Evolutionary conservation across 1,140 invertebrate species (phyloP).

Genomic region (Sitodiplosis mosellana): DNA sequence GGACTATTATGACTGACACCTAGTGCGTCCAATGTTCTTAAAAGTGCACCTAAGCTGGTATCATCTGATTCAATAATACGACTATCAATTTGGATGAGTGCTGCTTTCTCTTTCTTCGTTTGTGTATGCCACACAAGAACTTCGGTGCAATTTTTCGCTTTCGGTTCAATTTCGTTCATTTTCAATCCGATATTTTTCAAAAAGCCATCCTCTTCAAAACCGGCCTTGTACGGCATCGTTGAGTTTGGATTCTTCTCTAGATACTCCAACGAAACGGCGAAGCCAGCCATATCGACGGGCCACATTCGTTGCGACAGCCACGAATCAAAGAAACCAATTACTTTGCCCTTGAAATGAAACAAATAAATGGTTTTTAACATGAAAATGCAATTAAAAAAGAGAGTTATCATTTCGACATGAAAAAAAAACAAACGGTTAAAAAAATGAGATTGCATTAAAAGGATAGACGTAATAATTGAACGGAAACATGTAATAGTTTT

Average conservation of each 20-base stretch:
- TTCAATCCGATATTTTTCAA: constrained; percentile 41
- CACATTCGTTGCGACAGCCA: constrained; percentile 57
- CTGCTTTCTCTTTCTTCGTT: constrained; percentile 32
- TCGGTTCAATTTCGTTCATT: constrained; percentile 49
- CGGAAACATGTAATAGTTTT: too few species aligned
- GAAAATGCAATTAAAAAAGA: constrained; percentile 5
- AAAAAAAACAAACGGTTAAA: neutral
- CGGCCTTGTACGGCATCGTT: constrained; percentile 46
- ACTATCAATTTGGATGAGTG: constrained; percentile 13
- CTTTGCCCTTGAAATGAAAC: constrained; percentile 38
- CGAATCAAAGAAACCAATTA: constrained; percentile 54
- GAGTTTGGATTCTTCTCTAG: constrained; percentile 39
- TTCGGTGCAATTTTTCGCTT: constrained; percentile 48
- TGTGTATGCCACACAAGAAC: constrained; percentile 61
- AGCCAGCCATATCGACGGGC: constrained; percentile 76
- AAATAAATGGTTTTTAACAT: constrained; percentile 2
- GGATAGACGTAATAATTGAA: neutral
- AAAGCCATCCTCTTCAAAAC: constrained; percentile 60
- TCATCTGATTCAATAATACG: constrained; percentile 13
- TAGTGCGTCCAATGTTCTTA: constrained; percentile 14
- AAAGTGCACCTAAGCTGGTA: constrained; percentile 17
- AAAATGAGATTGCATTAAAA: neutral
- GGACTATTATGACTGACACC: constrained; percentile 16
- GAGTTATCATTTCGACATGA: neutral
- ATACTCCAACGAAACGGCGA: constrained; percentile 56